Evolutionary conservation across 2,888 invertebrate species (phyloP).

Genomic region (Lepidochrysops patricia): DNA sequence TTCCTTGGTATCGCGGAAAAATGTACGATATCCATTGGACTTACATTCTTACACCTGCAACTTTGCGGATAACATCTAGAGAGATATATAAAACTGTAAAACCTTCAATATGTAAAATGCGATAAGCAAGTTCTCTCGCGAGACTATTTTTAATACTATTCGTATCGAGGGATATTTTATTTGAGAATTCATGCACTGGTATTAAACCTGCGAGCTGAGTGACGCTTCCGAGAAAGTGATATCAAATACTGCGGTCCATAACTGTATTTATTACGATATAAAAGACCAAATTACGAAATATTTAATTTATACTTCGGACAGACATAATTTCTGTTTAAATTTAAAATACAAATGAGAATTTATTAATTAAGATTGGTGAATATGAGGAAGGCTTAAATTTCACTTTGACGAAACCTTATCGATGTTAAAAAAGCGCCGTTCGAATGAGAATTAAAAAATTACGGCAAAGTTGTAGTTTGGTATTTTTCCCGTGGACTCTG

Average conservation of each 20-base stretch:
- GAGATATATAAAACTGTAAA: background rate
- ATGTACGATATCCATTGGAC: too few relatives aligned
- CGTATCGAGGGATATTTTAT: background rate
- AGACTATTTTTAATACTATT: background rate
- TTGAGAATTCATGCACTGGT: background rate
- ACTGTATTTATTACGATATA: background rate
- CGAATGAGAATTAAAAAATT: background rate
- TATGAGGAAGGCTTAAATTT: background rate
- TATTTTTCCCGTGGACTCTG: background rate
- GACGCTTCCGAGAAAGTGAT: background rate
- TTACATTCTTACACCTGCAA: too few relatives aligned
- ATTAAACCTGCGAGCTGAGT: background rate
- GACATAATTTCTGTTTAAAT: background rate
- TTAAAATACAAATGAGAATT: too few relatives aligned
- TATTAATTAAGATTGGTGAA: background rate
- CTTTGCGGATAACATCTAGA: background rate
- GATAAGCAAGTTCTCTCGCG: background rate
- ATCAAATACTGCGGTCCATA: background rate
- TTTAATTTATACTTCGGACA: too few relatives aligned
- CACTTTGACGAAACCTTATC: background rate
- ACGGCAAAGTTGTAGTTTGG: background rate
- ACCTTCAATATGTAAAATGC: background rate
- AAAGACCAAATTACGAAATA: background rate
- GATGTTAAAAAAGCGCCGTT: background rate
- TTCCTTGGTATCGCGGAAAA: background rate